phyloP scores from a whole-genome alignment of 2,888 invertebrate species.

The Dilophus febrilis region DNA sequence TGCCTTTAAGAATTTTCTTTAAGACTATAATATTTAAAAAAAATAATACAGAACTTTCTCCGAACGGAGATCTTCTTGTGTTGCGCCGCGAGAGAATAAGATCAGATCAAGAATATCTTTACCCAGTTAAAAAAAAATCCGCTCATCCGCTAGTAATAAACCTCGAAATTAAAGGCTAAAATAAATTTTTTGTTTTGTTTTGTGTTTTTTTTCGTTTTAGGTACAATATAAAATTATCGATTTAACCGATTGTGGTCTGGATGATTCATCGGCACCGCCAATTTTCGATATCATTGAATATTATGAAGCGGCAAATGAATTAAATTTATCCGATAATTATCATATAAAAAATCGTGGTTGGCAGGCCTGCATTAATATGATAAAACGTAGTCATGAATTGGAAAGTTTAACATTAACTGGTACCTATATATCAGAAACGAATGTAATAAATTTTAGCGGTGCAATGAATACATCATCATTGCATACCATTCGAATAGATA shows the following conservation, averaged over 20 bases:
- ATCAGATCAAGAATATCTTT: no score
- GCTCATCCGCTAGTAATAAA: no score
- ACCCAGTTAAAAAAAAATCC: no score
- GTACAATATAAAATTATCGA: conserved; percentile 29
- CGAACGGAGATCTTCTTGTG: no score
- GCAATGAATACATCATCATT: conserved; percentile 55
- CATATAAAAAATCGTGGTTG: conserved; percentile 64
- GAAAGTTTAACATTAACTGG: conserved; percentile 25
- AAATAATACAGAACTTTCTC: no score
- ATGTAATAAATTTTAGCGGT: conserved; percentile 50
- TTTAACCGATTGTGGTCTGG: conserved; percentile 25
- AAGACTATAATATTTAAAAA: no score
- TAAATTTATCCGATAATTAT: conserved; percentile 62
- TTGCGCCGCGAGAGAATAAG: no score
- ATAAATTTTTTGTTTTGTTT: no score
- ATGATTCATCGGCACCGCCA: conserved; percentile 45
- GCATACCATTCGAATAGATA: conserved; percentile 59
- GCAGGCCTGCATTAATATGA: conserved; percentile 48
- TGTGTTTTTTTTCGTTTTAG: conserved; percentile 16
- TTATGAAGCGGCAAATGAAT: conserved; percentile 62
- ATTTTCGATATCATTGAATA: conserved; percentile 86
- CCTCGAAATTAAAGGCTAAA: no score
- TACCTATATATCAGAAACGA: conserved; percentile 24
- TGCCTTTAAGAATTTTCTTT: no score
- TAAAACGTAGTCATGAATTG: conserved; percentile 26